Evolutionary conservation across 2,888 invertebrate genomes (phyloP).

Genomic region (Amiota mariae): DNA sequence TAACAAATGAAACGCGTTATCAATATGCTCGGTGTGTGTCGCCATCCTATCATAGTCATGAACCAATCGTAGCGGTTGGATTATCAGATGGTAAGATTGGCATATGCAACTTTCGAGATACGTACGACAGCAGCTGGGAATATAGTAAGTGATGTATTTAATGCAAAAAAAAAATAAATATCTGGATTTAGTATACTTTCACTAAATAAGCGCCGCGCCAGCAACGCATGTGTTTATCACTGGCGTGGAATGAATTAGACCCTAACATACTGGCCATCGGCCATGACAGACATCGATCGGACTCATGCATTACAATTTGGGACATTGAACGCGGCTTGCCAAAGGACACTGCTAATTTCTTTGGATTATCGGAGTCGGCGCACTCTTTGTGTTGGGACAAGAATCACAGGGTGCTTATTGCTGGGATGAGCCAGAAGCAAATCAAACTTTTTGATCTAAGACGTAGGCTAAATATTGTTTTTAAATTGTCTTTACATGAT

Average conservation of each 20-base stretch:
- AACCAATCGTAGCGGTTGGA: constrained; percentile 88
- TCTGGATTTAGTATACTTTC: background rate
- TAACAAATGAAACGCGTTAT: constrained; percentile 75
- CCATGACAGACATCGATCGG: constrained; percentile 90
- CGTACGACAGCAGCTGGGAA: constrained; percentile 75
- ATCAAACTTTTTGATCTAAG: constrained; percentile 92
- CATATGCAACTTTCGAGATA: constrained; percentile 85
- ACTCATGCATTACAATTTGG: constrained; percentile 92
- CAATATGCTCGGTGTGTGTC: constrained; percentile 90
- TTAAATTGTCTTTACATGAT: background rate
- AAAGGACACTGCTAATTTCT: constrained; percentile 76
- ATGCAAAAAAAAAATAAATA: constrained; percentile 18
- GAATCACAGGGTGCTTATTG: constrained; percentile 83
- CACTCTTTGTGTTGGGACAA: constrained; percentile 90
- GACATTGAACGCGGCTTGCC: constrained; percentile 77
- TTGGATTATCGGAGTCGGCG: constrained; percentile 88
- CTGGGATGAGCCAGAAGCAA: constrained; percentile 92
- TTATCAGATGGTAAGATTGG: constrained; percentile 91
- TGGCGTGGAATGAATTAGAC: constrained; percentile 91
- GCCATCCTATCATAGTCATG: constrained; percentile 82
- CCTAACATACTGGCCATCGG: constrained; percentile 88
- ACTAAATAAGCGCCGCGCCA: constrained; percentile 82
- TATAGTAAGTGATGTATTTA: constrained; percentile 62
- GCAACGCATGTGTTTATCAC: constrained; percentile 87
- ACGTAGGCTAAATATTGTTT: constrained; percentile 76